A percentile compares a stretch with the other conserved stretches of the same genome.
phyloP scores from a whole-genome alignment of 2,797 vertebrate genomes.

The Alca torda region DNA sequence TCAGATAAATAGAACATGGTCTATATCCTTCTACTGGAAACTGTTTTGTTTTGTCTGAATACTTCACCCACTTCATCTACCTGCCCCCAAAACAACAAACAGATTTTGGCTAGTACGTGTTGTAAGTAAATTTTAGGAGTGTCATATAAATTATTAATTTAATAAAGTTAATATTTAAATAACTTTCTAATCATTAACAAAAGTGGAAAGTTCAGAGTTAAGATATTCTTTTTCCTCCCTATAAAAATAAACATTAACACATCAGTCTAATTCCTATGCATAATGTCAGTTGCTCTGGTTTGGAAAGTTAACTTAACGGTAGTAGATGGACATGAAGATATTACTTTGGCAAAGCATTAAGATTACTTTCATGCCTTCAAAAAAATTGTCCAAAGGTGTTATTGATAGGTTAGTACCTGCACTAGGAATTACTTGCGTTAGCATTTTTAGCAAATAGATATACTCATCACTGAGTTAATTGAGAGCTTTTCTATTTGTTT shows the following conservation, averaged over 20 bases:
- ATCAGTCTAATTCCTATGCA: not conserved
- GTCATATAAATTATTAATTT: constrained; percentile 42
- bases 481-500: not conserved
- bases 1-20: constrained; percentile 9
- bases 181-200: constrained; percentile 46
- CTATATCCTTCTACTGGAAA: not conserved
- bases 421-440: not conserved
- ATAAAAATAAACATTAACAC: constrained; percentile 47
- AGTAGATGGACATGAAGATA: not conserved
- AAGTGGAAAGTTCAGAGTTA: constrained; percentile 52
- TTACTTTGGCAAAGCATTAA: not conserved
- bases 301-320: not conserved
- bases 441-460: not conserved
- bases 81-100: not conserved
- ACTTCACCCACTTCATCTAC: not conserved
- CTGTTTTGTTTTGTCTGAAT: constrained; percentile 22
- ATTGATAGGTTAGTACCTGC: not conserved
- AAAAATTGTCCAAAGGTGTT: not conserved
- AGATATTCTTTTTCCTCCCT: constrained; percentile 1
- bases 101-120: not conserved
- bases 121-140: constrained; percentile 38
- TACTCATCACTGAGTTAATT: not conserved
- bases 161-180: constrained; percentile 52
- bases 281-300: not conserved
- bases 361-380: not conserved